Base-by-base conservation (phyloP, 2,888 invertebrate genomes). In the Tetrapedia diversipes region DNA sequence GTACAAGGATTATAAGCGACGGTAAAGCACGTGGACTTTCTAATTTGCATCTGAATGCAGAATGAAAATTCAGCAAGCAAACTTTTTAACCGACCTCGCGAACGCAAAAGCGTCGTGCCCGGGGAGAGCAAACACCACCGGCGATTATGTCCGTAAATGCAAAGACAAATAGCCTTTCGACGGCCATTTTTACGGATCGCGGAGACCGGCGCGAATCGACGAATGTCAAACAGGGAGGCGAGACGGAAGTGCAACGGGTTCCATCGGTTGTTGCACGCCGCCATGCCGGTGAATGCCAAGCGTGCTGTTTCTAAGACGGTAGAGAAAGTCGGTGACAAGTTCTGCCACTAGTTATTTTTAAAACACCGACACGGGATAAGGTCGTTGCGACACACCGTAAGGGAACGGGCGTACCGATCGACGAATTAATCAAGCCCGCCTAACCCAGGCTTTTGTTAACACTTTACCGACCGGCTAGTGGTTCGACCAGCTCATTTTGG, bases 241-340 rank as follows among this genome's bases (percentile, higher is more conserved):
- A 68, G 47, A 43, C 69, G 64, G 69, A 65, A 70, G 29, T 49
- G 66, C 45, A 57, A 53, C 47, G 47, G 2, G 54, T 45, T 64
- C 37, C 39, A 72, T 72, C 59, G 29, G 19, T 19, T n/a, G 51
- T 53, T 43, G 71, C 65, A 53, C 37, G 19, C 53, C 29, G 41
- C 56, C 61, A 53, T 43, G n/a, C n/a, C n/a, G n/a, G n/a, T 47
- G 68, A 57, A 67, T 61, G 53, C 75, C 47, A 27, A 24, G 39
- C 53, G 57, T 51, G 71, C 71, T 51, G 65, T 61, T 65, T 65
- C 64, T 60, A 64, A 64, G 67, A 56, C 71, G 53, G 67, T 39
- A 77, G 79, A 68, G 73, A 77, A 80, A 77, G 74, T 74, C 73
- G 65, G 43, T 60, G 70, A 71, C 68, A 77, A 71, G 41, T 70